phyloP scores from a whole-genome alignment of 2,888 invertebrate genomes.

The Merodon equestris region DNA sequence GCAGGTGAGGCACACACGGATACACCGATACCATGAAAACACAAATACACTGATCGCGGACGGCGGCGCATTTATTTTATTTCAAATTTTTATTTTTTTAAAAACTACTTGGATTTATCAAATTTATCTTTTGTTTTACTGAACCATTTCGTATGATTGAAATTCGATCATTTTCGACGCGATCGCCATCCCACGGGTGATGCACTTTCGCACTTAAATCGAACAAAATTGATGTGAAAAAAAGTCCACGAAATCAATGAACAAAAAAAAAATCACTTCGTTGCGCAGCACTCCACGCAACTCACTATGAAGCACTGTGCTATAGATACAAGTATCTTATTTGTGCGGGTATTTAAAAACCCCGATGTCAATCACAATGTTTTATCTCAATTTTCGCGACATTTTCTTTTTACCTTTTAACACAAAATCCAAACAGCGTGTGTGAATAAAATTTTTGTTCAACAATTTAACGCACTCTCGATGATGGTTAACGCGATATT shows the following conservation, averaged over 20 bases:
- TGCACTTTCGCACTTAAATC: not conserved
- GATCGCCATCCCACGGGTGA: not conserved
- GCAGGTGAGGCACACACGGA: constrained; percentile 37
- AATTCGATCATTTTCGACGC: not conserved
- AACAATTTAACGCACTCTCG: constrained; percentile 61
- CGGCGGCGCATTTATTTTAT: constrained; percentile 50
- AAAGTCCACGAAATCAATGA: too few species aligned
- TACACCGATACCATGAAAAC: constrained; percentile 43
- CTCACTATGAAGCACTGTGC: constrained; percentile 6
- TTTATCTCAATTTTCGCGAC: constrained; percentile 59
- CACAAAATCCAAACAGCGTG: not conserved
- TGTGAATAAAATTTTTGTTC: constrained; percentile 8
- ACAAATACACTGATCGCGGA: constrained; percentile 40
- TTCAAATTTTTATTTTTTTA: constrained; percentile 4
- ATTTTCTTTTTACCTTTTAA: constrained; percentile 48
- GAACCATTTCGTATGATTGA: constrained; percentile 16
- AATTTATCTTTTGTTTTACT: constrained; percentile 12
- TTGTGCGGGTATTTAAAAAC: constrained; percentile 6
- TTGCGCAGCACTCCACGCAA: constrained; percentile 53
- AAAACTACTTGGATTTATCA: constrained; percentile 20
- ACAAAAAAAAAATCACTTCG: not conserved
- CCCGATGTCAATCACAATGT: constrained; percentile 35
- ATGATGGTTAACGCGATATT: constrained; percentile 46
- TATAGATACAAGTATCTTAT: too few species aligned
- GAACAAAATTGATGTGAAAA: too few species aligned